Base-by-base conservation (phyloP, 2,888 invertebrate species). In the Drosophila formosana region DNA sequence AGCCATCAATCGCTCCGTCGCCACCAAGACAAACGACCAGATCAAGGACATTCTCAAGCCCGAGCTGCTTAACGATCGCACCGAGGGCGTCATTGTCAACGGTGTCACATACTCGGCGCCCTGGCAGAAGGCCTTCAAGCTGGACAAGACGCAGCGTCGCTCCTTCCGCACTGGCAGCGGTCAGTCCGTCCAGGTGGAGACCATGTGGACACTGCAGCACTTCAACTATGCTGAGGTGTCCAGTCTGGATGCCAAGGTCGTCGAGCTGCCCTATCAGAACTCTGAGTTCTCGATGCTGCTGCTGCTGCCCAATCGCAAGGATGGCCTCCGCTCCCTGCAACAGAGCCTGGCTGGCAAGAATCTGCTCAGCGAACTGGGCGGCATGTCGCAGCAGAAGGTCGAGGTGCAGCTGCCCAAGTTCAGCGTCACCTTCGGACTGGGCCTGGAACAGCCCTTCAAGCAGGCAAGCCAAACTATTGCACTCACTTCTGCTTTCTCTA, bases 1-100 rank as follows among this genome's bases (percentile, higher is more conserved):
- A 1, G 92, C 90, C 0, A 97, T 98, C 58, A 98, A 98, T 90
- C 88, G 92, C 47, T 98, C 97, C 96, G 96, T 95, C 57, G 95
- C 95, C 88, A 92, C 94, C 4, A 95, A 96, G 90, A 98, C 98
- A 0, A 95, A 96, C 57, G 92, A 95, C 9, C 96, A 96, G 91
- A 98, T 99, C 68, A 95, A 95, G 77, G 94, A 97, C 79, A 93
- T 98, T 13, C 93, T 98, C 50, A 90, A 93, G 2, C 28, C 94
- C 0, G 95, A 93, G 26, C 75, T 88, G 55, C 75, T 91, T 30
- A 81, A 91, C 46, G 91, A 91, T 76, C 89, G 84, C 30, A 84
- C 91, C 9, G 91, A 91, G 61, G 90, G 91, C 4, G 89, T 91
- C 50, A 89, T 91, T 53, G 89, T 91, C 3, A 91, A 91, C 51